Evolutionary conservation across 2,113 vertebrate genomes (phyloP).

Genomic region (Clarias magur): DNA sequence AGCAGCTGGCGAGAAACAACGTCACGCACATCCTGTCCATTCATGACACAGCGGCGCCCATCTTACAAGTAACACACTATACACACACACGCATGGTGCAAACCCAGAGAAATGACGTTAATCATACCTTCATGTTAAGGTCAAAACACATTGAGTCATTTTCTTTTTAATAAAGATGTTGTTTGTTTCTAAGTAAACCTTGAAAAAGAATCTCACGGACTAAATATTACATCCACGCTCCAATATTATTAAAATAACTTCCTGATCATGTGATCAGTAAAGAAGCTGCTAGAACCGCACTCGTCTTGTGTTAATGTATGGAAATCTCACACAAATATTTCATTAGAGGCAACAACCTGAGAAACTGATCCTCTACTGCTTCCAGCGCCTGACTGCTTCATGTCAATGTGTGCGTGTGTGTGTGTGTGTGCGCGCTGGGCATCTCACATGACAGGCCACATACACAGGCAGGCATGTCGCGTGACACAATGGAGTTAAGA

Average conservation of each 20-base stretch:
- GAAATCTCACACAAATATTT: slow-evolving; percentile 15
- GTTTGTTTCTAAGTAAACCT: no score
- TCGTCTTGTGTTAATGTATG: neutral
- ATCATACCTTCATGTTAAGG: neutral
- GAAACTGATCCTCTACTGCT: neutral
- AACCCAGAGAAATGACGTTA: neutral
- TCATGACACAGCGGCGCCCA: slow-evolving; percentile 86
- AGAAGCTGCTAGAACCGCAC: neutral
- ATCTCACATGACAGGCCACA: neutral
- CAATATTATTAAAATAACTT: neutral
- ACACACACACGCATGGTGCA: neutral
- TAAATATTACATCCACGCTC: neutral
- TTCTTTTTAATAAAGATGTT: neutral
- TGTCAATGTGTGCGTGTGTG: neutral
- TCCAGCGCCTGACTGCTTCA: neutral
- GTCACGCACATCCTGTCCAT: slow-evolving; percentile 92
- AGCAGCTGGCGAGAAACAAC: slow-evolving; percentile 87
- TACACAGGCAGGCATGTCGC: neutral
- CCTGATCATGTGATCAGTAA: neutral
- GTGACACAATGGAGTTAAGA: neutral
- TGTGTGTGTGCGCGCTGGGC: neutral
- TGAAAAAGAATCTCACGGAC: neutral
- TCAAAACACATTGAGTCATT: neutral
- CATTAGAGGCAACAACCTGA: neutral
- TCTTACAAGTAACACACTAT: slow-evolving; percentile 79